These are phyloP conservation scores for Cyrtodaria siliqua DNA, from an alignment of 2,888 invertebrate genomes.

Conservation along the genomic window DNA sequence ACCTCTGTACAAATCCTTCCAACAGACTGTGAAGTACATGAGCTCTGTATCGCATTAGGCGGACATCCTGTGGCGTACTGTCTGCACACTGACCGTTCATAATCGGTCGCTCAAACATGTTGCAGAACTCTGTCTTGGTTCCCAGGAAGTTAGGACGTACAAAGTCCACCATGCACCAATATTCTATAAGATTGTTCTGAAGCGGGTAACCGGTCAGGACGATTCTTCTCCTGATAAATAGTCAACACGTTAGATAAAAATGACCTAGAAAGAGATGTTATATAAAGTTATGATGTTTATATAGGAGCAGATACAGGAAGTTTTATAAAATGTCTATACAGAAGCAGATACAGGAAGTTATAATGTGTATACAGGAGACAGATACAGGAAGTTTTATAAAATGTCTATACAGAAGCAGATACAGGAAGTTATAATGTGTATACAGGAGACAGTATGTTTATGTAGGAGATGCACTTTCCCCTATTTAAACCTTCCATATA, in stretches of 20 bases:
- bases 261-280: no score
- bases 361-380: no score
- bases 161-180: constrained; percentile 99
- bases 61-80: constrained; percentile 96
- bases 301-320: no score
- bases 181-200: constrained; percentile 95
- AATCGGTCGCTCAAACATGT: constrained; percentile 99
- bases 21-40: constrained; percentile 98
- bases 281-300: no score
- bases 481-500: no score
- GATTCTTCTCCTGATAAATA: constrained; percentile 90
- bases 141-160: constrained; percentile 99
- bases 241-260: background rate
- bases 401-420: no score
- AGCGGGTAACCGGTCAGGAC: constrained; percentile 99
- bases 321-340: no score
- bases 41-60: constrained; percentile 97
- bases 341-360: no score
- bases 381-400: no score
- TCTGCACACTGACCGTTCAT: constrained; percentile 99
- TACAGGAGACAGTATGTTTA: no score
- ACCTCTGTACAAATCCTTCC: constrained; percentile 96
- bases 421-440: no score
- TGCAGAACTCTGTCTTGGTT: constrained; percentile 98
- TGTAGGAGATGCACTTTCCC: no score